These are phyloP conservation scores for Alligator sinensis DNA, from an alignment of 2,113 vertebrate genomes.

Conservation along the genomic window DNA sequence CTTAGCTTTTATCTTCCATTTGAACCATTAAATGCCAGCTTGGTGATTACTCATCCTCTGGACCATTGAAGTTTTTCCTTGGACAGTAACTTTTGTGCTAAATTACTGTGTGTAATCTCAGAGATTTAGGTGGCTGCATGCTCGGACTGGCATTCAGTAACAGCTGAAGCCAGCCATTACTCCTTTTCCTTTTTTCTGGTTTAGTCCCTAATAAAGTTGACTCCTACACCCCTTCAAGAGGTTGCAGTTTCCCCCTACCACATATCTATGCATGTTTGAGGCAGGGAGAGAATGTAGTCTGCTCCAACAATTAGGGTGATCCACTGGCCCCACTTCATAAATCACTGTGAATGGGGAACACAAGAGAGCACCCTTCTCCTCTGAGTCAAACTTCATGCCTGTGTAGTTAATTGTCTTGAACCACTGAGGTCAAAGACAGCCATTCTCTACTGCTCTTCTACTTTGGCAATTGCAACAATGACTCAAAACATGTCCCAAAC, in stretches of 20 bases:
- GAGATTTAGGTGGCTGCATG: slow-evolving; percentile 63
- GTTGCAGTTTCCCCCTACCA: background rate
- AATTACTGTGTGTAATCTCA: slow-evolving; percentile 61
- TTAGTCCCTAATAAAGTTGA: background rate
- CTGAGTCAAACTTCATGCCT: fast-evolving
- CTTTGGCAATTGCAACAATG: too few relatives aligned
- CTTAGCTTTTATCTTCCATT: slow-evolving; percentile 75
- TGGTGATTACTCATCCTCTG: slow-evolving; percentile 75
- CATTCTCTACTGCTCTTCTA: too few relatives aligned
- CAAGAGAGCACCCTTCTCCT: background rate
- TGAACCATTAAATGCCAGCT: slow-evolving; percentile 75
- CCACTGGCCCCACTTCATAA: background rate
- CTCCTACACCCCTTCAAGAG: background rate
- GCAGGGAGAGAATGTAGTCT: background rate
- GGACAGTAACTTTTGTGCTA: slow-evolving; percentile 63
- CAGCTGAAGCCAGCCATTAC: background rate
- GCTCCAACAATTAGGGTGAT: background rate
- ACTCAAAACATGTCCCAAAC: background rate
- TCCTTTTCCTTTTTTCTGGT: background rate
- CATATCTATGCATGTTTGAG: too few relatives aligned
- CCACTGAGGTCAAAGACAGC: background rate
- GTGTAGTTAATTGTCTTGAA: background rate
- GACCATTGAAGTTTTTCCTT: slow-evolving; percentile 73
- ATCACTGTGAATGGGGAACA: background rate
- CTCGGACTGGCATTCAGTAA: slow-evolving; percentile 59